Evolutionary conservation across 2,888 invertebrate genomes (phyloP), one percentile per base, ranked within the genome.

Genomic region (Flabesymbios commensalis): DNA sequence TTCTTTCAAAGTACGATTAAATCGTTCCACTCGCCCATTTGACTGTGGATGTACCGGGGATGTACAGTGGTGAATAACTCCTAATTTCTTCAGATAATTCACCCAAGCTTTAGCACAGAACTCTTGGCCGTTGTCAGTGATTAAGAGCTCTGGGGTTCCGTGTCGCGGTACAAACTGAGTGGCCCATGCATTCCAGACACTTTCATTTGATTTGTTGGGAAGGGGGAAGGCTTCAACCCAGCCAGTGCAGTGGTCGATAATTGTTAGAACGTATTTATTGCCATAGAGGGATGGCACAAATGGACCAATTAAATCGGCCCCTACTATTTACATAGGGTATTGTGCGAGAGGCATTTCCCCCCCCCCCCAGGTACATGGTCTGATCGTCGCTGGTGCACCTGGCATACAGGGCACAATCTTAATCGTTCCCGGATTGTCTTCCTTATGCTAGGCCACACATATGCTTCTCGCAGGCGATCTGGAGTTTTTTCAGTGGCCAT

Each of bases 391-490:
- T 22, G 10, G 45, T 45, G 45, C 14, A 19, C 45, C 22, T 45
- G 45, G 22, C 45, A 49, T 7, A 19, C 10, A 10, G 49, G 28
- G 19, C 49, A 49, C 7, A 7, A 5, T 10, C 19, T 49, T 7
- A 49, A 19, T 7, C 10, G 7, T 14, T 22, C 49, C 10, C 29
- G 49, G 7, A 49, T 29, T 7, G 29, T 26, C 29, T 28, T 22
- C 14, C 49, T 24, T 29, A 49, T 49, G 10, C 49, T 29, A 10
- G 49, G 49, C 49, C 49, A 49, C 19, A 49, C 49, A 49, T 49
- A 49, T 5, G 49, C 49, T 19, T 28, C 28, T 10, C 28, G 10
- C 5, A 49, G 24, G 10, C 49, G 49, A 19, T 22, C 29, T 10
- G 28, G 49, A 7, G 49, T 49, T 49, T 49, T 49, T 7, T 28